Base-by-base conservation (phyloP, 2,888 invertebrate genomes). In the Sphaeridia pumilis region DNA sequence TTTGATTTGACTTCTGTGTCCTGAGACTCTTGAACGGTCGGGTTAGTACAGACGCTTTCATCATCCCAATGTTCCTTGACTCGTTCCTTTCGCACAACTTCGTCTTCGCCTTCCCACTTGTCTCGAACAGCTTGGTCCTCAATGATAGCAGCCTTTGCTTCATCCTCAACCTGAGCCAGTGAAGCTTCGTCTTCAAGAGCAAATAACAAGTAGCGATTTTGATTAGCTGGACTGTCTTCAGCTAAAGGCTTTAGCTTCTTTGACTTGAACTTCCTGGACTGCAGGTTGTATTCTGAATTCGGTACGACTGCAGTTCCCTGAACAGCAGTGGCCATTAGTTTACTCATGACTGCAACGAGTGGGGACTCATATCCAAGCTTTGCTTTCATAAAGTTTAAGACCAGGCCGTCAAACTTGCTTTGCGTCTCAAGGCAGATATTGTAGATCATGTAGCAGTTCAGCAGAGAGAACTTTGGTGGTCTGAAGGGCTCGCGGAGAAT, bases 401-500 rank as follows among this genome's bases (percentile, higher is more conserved):
- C 25, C 17, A 28, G 14, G 14, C 51, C 51, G 28, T 20, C 25
- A 24, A 21, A 44, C 5, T 24, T 45, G 20, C 49, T 42, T 2
- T 21, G 34, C 25, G 49, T 45, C n/a, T 27, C 41, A 1, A 25
- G 28, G 17, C 45, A 41, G 10, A 52, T n/a, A 49, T 58, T 56
- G 45, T 56, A 56, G 5, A 58, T 44, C 5, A 58, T 21, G 42
- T 52, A 36, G 26, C 47, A 52, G 27, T 54, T 53, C 7, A 58
- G 24, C n/a, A 7, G 20, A 2, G 38, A 46, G 4, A 59, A 24
- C 42, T 57, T 59, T 2, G 61, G 60, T 3, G 56, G 28, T 21
- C 52, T 56, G 7, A 62, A 52, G 0, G 60, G 59, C 17, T 58
- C 52, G 14, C 55, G 57, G 3, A 62, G 35, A 20, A 64, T 31